Percentiles rank a stretch among this genome's conserved stretches.
phyloP scores from a whole-genome alignment of 2,113 vertebrate genomes.

The Trogon surrucura region DNA sequence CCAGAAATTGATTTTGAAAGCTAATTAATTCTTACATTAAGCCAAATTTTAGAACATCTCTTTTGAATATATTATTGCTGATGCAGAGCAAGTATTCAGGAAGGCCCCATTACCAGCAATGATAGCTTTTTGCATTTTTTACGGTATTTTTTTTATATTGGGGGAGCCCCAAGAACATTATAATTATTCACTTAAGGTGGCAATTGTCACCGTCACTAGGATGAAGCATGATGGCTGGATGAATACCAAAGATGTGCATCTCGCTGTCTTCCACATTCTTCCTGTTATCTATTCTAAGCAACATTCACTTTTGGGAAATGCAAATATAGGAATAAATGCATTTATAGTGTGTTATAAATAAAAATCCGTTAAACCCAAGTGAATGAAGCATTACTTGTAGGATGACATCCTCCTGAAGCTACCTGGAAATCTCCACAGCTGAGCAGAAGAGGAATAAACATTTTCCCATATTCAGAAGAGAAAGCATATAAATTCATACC shows the following conservation, averaged over 20 bases:
- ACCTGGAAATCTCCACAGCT: background rate
- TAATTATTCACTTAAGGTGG: background rate
- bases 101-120: background rate
- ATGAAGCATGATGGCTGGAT: background rate
- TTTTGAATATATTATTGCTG: background rate
- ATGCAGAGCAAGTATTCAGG: background rate
- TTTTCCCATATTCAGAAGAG: background rate
- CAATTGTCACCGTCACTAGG: background rate
- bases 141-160: background rate
- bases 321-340: conserved; percentile 59
- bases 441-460: conserved; percentile 3
- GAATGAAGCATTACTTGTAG: conserved; percentile 16
- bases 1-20: conserved; percentile 38
- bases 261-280: background rate
- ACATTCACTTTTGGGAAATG: conserved; percentile 8
- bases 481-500: background rate
- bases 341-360: conserved; percentile 22
- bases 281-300: conserved; percentile 6
- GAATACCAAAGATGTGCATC: conserved; percentile 6
- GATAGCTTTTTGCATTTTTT: background rate
- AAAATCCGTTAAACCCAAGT: background rate
- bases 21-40: conserved; percentile 38
- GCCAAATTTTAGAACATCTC: background rate
- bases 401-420: background rate
- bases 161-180: background rate